A percentile compares a stretch with the other conserved stretches of the same genome.
phyloP scores from a whole-genome alignment of 2,113 vertebrate genomes.

The Electrona antarctica region DNA sequence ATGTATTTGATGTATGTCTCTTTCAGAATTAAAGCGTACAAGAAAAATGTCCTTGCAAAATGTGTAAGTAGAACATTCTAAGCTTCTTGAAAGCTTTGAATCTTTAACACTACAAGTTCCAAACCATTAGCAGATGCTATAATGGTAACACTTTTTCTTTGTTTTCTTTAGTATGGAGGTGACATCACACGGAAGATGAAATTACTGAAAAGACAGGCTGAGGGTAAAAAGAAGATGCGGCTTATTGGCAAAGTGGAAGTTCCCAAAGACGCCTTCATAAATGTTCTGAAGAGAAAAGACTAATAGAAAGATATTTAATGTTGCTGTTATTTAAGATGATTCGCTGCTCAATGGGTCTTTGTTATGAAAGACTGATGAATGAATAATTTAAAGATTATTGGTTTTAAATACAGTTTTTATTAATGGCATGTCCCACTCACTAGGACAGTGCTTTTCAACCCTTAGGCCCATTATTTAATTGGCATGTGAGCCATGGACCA shows the following conservation, averaged over 20 bases:
- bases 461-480: no score
- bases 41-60: conserved; percentile 96
- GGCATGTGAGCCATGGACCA: no score
- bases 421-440: no score
- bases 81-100: background rate
- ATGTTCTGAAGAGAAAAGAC: conserved; percentile 83
- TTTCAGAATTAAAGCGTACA: conserved; percentile 92
- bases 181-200: conserved; percentile 98
- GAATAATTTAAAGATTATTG: no score
- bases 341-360: background rate
- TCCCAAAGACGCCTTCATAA: conserved; percentile 94
- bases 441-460: no score
- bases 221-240: conserved; percentile 94
- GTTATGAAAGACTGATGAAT: conserved; percentile 1
- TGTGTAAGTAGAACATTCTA: conserved; percentile 79
- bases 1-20: conserved; percentile 1
- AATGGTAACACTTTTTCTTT: background rate
- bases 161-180: conserved; percentile 87
- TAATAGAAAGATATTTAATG: conserved; percentile 30
- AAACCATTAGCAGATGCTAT: no score
- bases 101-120: background rate
- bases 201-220: conserved; percentile 91
- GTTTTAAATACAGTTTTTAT: no score
- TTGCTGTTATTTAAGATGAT: background rate
- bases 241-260: conserved; percentile 92